These are phyloP conservation scores for Otocyon megalotis DNA, from an alignment of 2,113 vertebrate genomes.

Conservation along the genomic window DNA sequence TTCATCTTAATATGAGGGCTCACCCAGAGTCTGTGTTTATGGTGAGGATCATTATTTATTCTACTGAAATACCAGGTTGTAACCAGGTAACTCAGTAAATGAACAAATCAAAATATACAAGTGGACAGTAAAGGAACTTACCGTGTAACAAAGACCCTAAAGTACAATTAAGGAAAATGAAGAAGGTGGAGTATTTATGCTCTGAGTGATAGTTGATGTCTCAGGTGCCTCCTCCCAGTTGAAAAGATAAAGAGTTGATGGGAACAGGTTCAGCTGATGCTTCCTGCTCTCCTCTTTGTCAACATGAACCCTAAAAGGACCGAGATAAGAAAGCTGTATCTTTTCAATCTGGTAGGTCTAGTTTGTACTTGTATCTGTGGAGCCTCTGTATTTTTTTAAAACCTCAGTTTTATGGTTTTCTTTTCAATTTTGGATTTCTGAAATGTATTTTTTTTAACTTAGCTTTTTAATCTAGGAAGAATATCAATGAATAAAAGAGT, in stretches of 20 bases:
- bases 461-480: conserved; percentile 8
- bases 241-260: conserved; percentile 39
- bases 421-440: conserved; percentile 33
- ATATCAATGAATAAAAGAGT: conserved; percentile 50
- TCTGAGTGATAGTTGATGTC: background rate
- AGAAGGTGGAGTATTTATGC: background rate
- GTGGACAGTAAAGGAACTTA: background rate
- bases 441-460: conserved; percentile 30
- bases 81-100: background rate
- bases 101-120: background rate
- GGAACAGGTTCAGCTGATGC: conserved; percentile 42
- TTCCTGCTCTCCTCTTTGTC: conserved; percentile 54
- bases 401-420: background rate
- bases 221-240: background rate
- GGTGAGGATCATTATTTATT: background rate
- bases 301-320: conserved; percentile 9
- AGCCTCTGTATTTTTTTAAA: background rate
- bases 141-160: conserved; percentile 18
- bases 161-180: conserved; percentile 28
- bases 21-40: background rate
- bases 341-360: background rate
- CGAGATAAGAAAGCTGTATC: conserved; percentile 26
- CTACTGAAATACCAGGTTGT: background rate
- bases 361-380: background rate
- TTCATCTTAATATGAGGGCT: background rate